A percentile compares a stretch with the other conserved stretches of the same genome.
Evolutionary conservation across 1,140 invertebrate genomes (phyloP).

Genomic region (Gonioctena quinquepunctata): DNA sequence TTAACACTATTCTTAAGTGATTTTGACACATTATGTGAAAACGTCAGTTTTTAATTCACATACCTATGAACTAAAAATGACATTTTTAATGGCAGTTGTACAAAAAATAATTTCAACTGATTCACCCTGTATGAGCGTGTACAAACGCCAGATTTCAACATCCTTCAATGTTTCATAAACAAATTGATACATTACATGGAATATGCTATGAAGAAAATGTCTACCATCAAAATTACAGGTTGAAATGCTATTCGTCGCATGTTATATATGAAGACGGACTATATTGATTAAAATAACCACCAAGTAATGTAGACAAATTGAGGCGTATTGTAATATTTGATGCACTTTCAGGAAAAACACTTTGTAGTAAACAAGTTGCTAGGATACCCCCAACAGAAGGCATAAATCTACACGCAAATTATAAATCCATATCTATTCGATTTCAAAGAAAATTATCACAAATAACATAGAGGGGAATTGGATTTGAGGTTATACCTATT

Average conservation of each 20-base stretch:
- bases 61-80: too few relatives aligned
- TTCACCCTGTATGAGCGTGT: too few relatives aligned
- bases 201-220: too few relatives aligned
- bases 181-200: too few relatives aligned
- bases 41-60: too few relatives aligned
- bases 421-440: background rate
- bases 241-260: slow-evolving; percentile 6
- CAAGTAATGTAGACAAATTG: slow-evolving; percentile 13
- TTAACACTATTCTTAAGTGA: too few relatives aligned
- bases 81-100: too few relatives aligned
- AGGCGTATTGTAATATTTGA: slow-evolving; percentile 17
- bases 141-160: too few relatives aligned
- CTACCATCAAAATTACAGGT: background rate
- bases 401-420: background rate
- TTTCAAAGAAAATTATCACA: background rate
- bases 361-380: slow-evolving; percentile 20
- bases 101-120: background rate
- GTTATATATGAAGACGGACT: background rate
- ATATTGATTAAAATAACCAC: slow-evolving; percentile 19
- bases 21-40: too few relatives aligned
- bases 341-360: slow-evolving; percentile 1
- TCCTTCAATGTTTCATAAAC: too few relatives aligned
- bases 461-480: background rate
- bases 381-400: slow-evolving; percentile 1
- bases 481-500: background rate